A percentile compares a stretch with the other conserved stretches of the same genome.
These are phyloP conservation scores for Xylocampa areola DNA, from an alignment of 2,888 invertebrate species.

Conservation along the genomic window DNA sequence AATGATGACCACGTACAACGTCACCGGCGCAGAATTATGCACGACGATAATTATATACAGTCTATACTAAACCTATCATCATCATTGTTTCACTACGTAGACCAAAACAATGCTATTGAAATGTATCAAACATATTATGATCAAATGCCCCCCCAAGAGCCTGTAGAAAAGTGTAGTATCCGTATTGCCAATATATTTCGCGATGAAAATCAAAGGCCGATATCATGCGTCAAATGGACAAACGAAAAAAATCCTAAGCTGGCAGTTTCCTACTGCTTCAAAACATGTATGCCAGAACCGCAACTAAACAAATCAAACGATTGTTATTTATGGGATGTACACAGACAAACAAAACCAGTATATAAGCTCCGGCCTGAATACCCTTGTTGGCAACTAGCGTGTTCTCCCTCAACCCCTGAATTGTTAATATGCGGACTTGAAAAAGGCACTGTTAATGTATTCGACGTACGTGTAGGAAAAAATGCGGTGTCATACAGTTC, in stretches of 20 bases:
- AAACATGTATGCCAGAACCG: conserved; percentile 58
- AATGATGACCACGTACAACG: conserved; percentile 93
- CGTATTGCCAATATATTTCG: conserved; percentile 92
- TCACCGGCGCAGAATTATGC: conserved; percentile 94
- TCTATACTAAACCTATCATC: conserved; percentile 90
- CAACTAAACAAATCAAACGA: conserved; percentile 75
- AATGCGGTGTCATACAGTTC: conserved; percentile 93
- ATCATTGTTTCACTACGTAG: conserved; percentile 91
- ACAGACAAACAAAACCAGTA: conserved; percentile 79
- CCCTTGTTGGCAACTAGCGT: conserved; percentile 81
- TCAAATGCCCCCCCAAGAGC: conserved; percentile 83
- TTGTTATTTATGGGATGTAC: conserved; percentile 92
- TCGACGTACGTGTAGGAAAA: conserved; percentile 94
- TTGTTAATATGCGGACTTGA: conserved; percentile 77
- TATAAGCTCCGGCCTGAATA: conserved; percentile 68
- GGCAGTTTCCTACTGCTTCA: conserved; percentile 91
- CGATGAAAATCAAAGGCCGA: conserved; percentile 85
- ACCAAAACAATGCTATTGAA: conserved; percentile 95
- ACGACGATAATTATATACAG: conserved; percentile 93
- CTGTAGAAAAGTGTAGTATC: conserved; percentile 89
- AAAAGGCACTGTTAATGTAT: conserved; percentile 84
- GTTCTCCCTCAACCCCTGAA: conserved; percentile 75
- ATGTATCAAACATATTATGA: conserved; percentile 94
- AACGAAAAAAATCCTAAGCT: conserved; percentile 91
- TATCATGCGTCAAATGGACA: conserved; percentile 92